Conservation (phyloP, 2,797 vertebrate species). For the Carcharodon carcharias region DNA sequence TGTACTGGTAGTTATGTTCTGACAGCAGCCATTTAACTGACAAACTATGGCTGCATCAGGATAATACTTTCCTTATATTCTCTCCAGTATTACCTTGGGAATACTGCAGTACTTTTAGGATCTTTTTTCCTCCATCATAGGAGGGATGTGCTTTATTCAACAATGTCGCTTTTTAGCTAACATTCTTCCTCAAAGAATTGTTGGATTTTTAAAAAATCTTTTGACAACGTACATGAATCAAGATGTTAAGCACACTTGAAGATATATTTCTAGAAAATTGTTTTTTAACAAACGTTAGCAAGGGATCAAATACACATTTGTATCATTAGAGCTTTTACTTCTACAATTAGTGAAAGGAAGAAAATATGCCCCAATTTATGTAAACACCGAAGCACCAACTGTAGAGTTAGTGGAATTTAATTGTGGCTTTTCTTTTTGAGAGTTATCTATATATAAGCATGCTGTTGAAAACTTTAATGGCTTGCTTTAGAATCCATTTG, state of each 20-base stretch:
- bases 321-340: background rate
- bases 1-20: conserved; percentile 30
- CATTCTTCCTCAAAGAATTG: background rate
- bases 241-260: background rate
- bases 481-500: background rate
- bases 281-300: background rate
- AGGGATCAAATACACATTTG: background rate
- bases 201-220: background rate
- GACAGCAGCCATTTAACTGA: conserved; percentile 35
- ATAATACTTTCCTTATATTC: background rate
- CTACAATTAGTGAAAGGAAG: background rate
- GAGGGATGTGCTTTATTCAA: background rate
- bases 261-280: background rate
- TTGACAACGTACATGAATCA: background rate
- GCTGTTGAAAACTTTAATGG: background rate
- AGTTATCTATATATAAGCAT: background rate
- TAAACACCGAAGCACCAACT: background rate
- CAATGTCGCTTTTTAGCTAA: background rate
- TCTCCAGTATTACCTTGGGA: background rate
- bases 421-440: background rate
- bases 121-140: conserved; percentile 15
- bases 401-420: background rate
- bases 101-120: conserved; percentile 19
- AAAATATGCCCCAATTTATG: background rate
- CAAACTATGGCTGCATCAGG: conserved; percentile 18